Conservation (phyloP, 1,140 invertebrate genomes). For the Portunus trituberculatus region DNA sequence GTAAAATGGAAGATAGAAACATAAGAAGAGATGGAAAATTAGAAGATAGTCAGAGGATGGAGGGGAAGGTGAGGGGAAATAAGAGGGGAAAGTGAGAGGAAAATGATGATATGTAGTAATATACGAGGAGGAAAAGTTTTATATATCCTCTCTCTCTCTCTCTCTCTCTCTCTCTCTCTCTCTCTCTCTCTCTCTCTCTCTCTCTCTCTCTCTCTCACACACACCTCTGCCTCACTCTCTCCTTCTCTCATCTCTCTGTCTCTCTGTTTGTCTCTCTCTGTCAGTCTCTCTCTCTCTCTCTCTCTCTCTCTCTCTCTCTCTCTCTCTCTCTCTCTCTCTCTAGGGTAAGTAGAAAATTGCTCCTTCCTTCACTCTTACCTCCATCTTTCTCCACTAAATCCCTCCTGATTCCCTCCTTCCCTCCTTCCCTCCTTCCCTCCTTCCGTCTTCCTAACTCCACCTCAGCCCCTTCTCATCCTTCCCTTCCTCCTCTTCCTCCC, state of each 20-base stretch:
- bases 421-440: neutral
- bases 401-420: constrained; percentile 40
- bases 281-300: too few relatives aligned
- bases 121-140: neutral
- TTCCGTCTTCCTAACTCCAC: neutral
- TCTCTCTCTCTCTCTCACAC: too few relatives aligned
- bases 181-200: too few relatives aligned
- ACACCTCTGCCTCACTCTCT: too few relatives aligned
- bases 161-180: constrained; percentile 9
- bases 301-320: too few relatives aligned
- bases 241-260: too few relatives aligned
- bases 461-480: neutral
- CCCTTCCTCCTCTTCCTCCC: neutral
- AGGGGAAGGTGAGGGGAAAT: too few relatives aligned
- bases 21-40: neutral
- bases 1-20: neutral
- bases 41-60: too few relatives aligned
- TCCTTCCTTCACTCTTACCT: neutral
- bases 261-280: too few relatives aligned
- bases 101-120: too few relatives aligned
- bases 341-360: constrained; percentile 18
- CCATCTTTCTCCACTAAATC: neutral
- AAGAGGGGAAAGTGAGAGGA: too few relatives aligned
- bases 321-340: too few relatives aligned
- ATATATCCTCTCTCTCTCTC: neutral